Evolutionary conservation across 2,888 invertebrate genomes (phyloP), one percentile per base, ranked within the genome.

Genomic region (Trimorus sp.): DNA sequence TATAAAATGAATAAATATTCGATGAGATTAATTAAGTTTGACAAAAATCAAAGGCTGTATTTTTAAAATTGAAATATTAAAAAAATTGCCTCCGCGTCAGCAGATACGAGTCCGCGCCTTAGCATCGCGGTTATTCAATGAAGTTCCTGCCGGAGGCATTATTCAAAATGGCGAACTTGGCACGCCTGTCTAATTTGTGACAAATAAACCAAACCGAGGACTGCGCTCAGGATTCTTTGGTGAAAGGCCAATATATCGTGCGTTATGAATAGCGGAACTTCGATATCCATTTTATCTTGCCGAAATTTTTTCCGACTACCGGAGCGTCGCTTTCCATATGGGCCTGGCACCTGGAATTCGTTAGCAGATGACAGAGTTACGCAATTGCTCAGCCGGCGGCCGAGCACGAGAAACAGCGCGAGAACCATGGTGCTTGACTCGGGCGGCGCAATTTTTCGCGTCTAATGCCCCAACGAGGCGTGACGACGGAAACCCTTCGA

Each of bases 171-270:
- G 78, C 82, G 75, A 68, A 68, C 71, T 75, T 82, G 82, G 79
- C 82, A 82, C 82, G 82, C 75, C 82, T 75, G 82, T 82, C 82
- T 70, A 75, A 79, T 82, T 75, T 82, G 74, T 62, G 82, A 79
- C 82, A 82, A 82, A 82, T 77, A 83, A 83, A 80, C 69, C 37
- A 66, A 74, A 58, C 80, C 11, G 65, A 45, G 60, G 66, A 73
- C 68, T 62, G 71, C 66, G 49, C 49, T 48, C 51, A 36, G 60
- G 63, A 77, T 76, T 77, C 77, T 58, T 74, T 73, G 77, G 77
- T 83, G 73, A 74, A 77, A 79, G 77, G 73, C 77, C 83, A 69
- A 76, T 73, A 63, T 70, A 75, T 78, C 58, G 59, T 45, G 16
- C 53, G 58, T 75, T 78, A 69, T 68, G 76, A 81, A 68, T 60